These are phyloP conservation scores for rabbit (Oryctolagus cuniculus) DNA, from an alignment of 2,113 vertebrate genomes.

Conservation along the genomic window mOryCun1.1 NC_091448.1:53281001-53281500, in stretches of 20 bases:
- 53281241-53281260: not conserved
- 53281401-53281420: not conserved
- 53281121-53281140: not conserved
- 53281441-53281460: not conserved
- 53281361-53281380: not conserved
- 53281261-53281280: not conserved
- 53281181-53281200: not conserved
- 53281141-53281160: not conserved
- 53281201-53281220: rapidly evolving
- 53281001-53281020: not conserved
- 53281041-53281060: not conserved
- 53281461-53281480: not conserved
- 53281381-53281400: rapidly evolving
- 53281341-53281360: not conserved
- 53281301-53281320: not conserved
- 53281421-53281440: rapidly evolving
- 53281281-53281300: not conserved
- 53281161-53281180: not conserved
- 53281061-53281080: too few species aligned
- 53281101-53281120: not conserved
- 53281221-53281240: not conserved
- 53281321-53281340: not conserved
- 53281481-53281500: not conserved
- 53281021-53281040: not conserved
- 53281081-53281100: not conserved